Conservation (phyloP, 2,113 vertebrate genomes). For the Redunca redunca region DNA sequence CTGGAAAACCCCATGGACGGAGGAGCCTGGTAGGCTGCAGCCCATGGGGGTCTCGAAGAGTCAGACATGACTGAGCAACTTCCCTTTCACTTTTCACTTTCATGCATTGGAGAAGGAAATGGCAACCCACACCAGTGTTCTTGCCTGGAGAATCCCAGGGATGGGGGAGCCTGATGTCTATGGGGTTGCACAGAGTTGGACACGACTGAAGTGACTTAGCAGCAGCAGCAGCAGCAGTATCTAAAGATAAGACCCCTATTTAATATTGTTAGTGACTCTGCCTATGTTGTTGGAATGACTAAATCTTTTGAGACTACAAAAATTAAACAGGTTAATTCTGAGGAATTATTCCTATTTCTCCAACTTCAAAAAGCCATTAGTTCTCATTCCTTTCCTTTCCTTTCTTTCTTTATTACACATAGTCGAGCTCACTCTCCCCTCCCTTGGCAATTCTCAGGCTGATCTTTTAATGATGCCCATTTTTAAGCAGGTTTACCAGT, state of each 20-base stretch:
- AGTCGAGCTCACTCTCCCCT: background rate
- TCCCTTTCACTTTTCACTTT: too few relatives aligned
- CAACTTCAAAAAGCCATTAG: background rate
- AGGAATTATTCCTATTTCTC: background rate
- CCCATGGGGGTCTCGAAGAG: too few relatives aligned
- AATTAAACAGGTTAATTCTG: background rate
- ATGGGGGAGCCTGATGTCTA: too few relatives aligned
- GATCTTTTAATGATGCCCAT: background rate
- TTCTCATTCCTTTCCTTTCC: accelerated
- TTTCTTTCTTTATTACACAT: background rate
- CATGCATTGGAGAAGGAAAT: too few relatives aligned
- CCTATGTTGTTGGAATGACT: background rate
- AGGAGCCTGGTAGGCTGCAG: too few relatives aligned
- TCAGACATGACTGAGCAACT: too few relatives aligned
- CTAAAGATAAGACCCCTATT: background rate
- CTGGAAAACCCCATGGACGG: too few relatives aligned
- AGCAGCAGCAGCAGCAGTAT: too few relatives aligned
- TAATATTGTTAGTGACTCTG: background rate
- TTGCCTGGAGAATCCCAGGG: too few relatives aligned
- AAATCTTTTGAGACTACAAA: background rate
- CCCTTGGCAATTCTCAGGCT: background rate
- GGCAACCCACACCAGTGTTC: too few relatives aligned
- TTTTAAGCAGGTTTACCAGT: background rate
- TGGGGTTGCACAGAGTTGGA: too few relatives aligned
- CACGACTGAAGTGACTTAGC: too few relatives aligned